These are phyloP conservation scores for Stichodactyla mertensii DNA, from an alignment of 64 coral and sea anemone genomes.

Conservation along the genomic window DNA sequence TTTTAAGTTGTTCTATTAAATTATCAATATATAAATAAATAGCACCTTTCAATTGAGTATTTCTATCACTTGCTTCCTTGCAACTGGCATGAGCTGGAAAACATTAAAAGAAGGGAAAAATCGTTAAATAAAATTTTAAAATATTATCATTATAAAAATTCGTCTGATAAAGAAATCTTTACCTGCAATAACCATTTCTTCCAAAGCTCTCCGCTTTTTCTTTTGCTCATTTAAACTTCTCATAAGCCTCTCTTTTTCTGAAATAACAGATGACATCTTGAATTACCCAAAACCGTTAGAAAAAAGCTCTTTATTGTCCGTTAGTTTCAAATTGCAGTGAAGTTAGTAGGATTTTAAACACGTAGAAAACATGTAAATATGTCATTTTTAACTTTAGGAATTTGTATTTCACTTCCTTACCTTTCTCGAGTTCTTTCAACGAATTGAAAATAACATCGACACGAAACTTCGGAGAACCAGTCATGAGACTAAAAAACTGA, in stretches of 20 bases:
- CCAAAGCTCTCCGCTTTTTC: slow-evolving; percentile 23
- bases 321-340: too few relatives aligned
- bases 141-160: neutral
- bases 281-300: neutral
- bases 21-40: neutral
- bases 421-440: slow-evolving; percentile 66
- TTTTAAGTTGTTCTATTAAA: too few relatives aligned
- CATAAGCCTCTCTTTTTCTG: slow-evolving; percentile 40
- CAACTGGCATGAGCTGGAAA: slow-evolving; percentile 23
- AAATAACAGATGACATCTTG: neutral
- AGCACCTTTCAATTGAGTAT: slow-evolving; percentile 28
- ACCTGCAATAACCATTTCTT: slow-evolving; percentile 28
- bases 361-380: neutral
- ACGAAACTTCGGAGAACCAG: slow-evolving; percentile 63
- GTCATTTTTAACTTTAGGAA: neutral
- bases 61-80: slow-evolving; percentile 17
- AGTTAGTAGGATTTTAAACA: too few relatives aligned
- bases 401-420: slow-evolving; percentile 18
- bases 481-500: neutral
- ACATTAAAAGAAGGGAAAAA: neutral
- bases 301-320: neutral
- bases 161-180: neutral
- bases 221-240: slow-evolving; percentile 24
- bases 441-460: slow-evolving; percentile 74
- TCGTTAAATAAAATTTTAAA: neutral